These are phyloP conservation scores for Camptogramma bilineatum DNA, from an alignment of 2,888 invertebrate species.

Conservation along the genomic window DNA sequence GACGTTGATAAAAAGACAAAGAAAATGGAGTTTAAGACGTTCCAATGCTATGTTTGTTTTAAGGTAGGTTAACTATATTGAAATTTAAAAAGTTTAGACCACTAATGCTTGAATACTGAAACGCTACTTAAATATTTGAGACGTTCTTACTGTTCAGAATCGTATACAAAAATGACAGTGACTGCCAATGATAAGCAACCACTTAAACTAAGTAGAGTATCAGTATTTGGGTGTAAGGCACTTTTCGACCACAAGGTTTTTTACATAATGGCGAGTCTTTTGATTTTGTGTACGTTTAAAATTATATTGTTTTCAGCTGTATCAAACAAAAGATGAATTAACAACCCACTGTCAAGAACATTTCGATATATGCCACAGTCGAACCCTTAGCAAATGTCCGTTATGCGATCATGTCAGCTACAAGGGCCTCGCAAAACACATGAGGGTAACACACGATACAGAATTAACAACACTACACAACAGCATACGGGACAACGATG, in stretches of 20 bases:
- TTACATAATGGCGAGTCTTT: too few relatives aligned
- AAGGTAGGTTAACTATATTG: slow-evolving; percentile 55
- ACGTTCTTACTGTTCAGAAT: too few relatives aligned
- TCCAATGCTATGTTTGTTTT: slow-evolving; percentile 74
- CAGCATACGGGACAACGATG: slow-evolving; percentile 51
- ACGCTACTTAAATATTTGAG: too few relatives aligned
- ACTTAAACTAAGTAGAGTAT: too few relatives aligned
- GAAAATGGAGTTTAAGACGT: slow-evolving; percentile 58
- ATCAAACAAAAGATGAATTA: slow-evolving; percentile 61
- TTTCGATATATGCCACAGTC: slow-evolving; percentile 65
- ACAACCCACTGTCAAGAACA: slow-evolving; percentile 67
- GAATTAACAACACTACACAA: slow-evolving; percentile 50
- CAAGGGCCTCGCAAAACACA: slow-evolving; percentile 52
- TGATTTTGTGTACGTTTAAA: too few relatives aligned
- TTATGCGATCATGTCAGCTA: slow-evolving; percentile 63
- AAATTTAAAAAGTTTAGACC: too few relatives aligned
- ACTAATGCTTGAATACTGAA: too few relatives aligned
- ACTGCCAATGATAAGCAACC: too few relatives aligned
- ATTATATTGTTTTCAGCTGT: slow-evolving; percentile 66
- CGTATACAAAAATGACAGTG: too few relatives aligned
- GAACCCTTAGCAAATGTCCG: slow-evolving; percentile 69
- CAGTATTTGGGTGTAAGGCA: too few relatives aligned
- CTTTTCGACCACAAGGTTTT: too few relatives aligned
- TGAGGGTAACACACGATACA: slow-evolving; percentile 53
- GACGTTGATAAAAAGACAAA: slow-evolving; percentile 30